These are phyloP conservation scores for Eulimnadia texana DNA, from an alignment of 1,140 invertebrate genomes.

Conservation along the genomic window DNA sequence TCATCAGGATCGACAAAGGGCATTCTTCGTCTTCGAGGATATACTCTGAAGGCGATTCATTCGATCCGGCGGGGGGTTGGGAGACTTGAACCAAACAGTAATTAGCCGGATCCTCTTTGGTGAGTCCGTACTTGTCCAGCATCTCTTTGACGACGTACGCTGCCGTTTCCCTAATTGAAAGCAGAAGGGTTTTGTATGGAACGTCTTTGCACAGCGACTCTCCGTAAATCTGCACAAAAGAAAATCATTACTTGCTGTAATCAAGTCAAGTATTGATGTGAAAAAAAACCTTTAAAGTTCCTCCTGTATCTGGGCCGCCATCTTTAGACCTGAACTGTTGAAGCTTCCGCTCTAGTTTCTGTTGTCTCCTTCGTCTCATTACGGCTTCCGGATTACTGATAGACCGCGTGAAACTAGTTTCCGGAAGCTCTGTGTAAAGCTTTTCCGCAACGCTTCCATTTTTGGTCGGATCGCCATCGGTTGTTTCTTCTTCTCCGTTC, in stretches of 20 bases:
- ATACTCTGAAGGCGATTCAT: conserved; percentile 45
- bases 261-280: neutral
- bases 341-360: conserved; percentile 91
- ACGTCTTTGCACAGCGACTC: conserved; percentile 90
- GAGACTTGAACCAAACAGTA: conserved; percentile 88
- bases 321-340: conserved; percentile 67
- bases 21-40: conserved; percentile 94
- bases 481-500: conserved; percentile 33
- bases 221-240: conserved; percentile 63
- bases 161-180: conserved; percentile 85
- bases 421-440: conserved; percentile 87
- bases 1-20: conserved; percentile 86
- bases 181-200: conserved; percentile 92
- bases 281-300: conserved; percentile 69
- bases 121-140: conserved; percentile 89
- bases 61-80: conserved; percentile 19
- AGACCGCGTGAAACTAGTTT: conserved; percentile 93
- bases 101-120: conserved; percentile 69
- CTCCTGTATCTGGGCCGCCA: conserved; percentile 58
- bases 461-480: conserved; percentile 27
- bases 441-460: conserved; percentile 67
- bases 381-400: conserved; percentile 99
- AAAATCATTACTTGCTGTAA: neutral
- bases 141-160: conserved; percentile 87
- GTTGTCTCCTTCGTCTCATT: conserved; percentile 89